Base-by-base conservation (phyloP, 1,140 invertebrate species). In the Drosophila obscura region DNA sequence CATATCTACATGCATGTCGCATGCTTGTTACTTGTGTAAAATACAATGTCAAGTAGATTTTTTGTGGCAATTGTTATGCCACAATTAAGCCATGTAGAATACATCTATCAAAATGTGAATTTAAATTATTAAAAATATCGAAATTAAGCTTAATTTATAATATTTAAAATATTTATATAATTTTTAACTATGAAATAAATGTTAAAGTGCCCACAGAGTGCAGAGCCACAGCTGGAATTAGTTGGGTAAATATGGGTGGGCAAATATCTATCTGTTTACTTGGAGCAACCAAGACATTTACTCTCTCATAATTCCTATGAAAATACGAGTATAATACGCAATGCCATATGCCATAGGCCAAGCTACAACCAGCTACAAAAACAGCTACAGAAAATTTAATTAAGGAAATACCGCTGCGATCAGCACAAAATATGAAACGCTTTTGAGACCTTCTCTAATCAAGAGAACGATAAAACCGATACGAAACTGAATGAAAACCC, bases 391-490 rank as follows among this genome's bases (percentile, higher is more conserved):
- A 73, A 84, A 78, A 80, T 76, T 82, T 88, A 88, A 91, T 91
- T 90, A 85, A 80, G 68, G 71, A 52, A 81, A 90, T 84, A 81
- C 73, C 72, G 89, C 90, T 84, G 84, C 64, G 85, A 81, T 91
- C 90, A 90, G 90, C 89, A 80, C 51, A 88, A 11, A 39, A 91
- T 90, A 79, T 53, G 64, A 77, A 68, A 63, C 63, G 65, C 53
- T 57, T 28, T 2, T 39, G 77, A 87, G 78, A 71, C 74, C 74
- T 87, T 87, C 82, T 87, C 78, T 87, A 87, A 87, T 87, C 83
- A 79, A 87, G 57, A 76, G 58, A 72, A 82, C 68, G 82, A 85
- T 78, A 88, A 81, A 85, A 75, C 66, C 75, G 72, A 84, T 79
- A 74, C 58, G 62, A 56, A 35, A 46, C 35, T 35, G 49, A 58